These are phyloP conservation scores for Tipula confusa DNA, from an alignment of 2,888 invertebrate genomes.

Conservation along the genomic window DNA sequence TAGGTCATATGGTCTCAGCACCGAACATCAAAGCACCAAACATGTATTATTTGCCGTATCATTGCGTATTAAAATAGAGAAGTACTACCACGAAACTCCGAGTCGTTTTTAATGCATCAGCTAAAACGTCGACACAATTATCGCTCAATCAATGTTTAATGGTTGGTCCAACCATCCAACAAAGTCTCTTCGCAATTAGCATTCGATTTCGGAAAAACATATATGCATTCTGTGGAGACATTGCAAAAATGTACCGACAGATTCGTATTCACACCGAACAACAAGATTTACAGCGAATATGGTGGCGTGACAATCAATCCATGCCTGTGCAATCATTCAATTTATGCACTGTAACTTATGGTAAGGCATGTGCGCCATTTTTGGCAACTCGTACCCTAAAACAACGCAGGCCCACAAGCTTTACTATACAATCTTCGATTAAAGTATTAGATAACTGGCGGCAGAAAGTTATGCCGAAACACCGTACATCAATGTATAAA, in stretches of 20 bases:
- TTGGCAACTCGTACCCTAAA: background rate
- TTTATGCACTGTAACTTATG: background rate
- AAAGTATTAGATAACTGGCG: too few species aligned
- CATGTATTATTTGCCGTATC: background rate
- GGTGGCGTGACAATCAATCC: background rate
- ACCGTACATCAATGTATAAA: too few species aligned
- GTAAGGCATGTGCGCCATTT: background rate
- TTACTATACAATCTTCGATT: too few species aligned
- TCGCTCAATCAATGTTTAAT: background rate
- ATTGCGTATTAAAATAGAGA: background rate
- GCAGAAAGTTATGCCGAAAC: too few species aligned
- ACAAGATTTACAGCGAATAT: background rate
- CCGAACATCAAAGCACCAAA: background rate
- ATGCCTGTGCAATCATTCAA: background rate
- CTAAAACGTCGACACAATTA: background rate
- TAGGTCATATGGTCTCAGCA: background rate
- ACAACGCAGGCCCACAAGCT: background rate
- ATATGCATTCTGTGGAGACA: background rate
- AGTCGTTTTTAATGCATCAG: background rate
- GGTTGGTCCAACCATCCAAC: background rate
- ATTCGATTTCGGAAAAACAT: background rate
- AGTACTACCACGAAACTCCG: background rate
- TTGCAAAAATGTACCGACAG: background rate
- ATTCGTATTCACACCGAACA: background rate
- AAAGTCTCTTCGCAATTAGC: background rate